Evolutionary conservation across 2,113 vertebrate species (phyloP).

Genomic region (Corythornis cristatus): DNA sequence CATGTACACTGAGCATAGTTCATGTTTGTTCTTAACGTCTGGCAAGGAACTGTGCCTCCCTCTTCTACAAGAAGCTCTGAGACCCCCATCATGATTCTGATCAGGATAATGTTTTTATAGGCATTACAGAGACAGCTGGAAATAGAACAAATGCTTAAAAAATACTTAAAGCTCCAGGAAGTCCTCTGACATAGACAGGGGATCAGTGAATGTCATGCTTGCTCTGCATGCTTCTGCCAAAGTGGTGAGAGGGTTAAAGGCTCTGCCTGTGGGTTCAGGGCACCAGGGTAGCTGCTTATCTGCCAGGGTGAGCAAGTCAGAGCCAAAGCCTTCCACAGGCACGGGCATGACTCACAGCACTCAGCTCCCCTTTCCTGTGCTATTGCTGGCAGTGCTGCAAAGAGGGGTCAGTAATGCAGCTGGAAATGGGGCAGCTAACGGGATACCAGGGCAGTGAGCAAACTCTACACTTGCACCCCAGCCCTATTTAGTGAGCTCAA

Average conservation of each 20-base stretch:
- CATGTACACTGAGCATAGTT: neutral
- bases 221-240: neutral
- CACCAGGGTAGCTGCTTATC: rapidly evolving
- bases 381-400: neutral
- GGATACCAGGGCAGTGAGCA: neutral
- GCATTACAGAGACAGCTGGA: neutral
- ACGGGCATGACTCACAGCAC: rapidly evolving
- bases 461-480: rapidly evolving
- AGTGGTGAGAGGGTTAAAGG: neutral
- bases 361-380: neutral
- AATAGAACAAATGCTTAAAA: slow-evolving; percentile 3
- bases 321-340: neutral
- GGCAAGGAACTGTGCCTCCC: neutral
- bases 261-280: neutral
- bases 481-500: neutral
- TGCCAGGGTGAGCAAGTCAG: rapidly evolving
- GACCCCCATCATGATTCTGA: neutral
- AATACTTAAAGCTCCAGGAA: neutral
- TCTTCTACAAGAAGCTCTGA: neutral
- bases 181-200: neutral
- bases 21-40: neutral
- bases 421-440: neutral
- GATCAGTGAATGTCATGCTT: rapidly evolving
- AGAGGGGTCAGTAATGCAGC: neutral
- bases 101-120: neutral